phyloP scores from a whole-genome alignment of 1,140 invertebrate genomes.

The Megalonaias nervosa region DNA sequence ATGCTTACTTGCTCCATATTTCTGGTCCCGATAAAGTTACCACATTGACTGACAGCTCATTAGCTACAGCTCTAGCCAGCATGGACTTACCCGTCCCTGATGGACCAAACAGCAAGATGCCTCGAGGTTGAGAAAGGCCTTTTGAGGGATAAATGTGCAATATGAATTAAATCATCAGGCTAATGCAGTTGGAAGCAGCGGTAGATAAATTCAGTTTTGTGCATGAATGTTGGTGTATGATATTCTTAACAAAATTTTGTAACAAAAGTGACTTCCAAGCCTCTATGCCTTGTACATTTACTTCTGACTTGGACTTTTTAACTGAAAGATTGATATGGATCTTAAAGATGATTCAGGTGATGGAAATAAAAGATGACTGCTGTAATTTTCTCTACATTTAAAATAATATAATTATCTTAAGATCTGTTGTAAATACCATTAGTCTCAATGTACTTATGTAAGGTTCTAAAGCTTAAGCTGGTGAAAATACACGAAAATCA shows the following conservation, averaged over 20 bases:
- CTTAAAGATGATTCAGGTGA: too few species aligned
- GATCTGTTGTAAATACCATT: too few species aligned
- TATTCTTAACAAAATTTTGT: background rate
- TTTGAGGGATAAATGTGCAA: constrained; percentile 11
- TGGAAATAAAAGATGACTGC: too few species aligned
- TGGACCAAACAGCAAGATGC: constrained; percentile 94
- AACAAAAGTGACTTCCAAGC: background rate
- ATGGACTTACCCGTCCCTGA: constrained; percentile 98
- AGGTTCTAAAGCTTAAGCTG: too few species aligned
- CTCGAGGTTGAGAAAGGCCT: constrained; percentile 59
- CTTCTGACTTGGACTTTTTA: background rate
- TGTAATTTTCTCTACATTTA: too few species aligned
- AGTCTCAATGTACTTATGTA: too few species aligned
- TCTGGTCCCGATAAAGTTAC: constrained; percentile 42
- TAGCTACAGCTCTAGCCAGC: constrained; percentile 80
- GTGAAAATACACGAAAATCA: too few species aligned
- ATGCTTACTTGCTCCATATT: constrained; percentile 63
- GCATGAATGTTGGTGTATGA: background rate
- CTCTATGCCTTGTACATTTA: background rate
- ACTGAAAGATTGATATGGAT: too few species aligned
- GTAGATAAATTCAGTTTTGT: too few species aligned
- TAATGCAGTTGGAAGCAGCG: too few species aligned
- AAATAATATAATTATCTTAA: too few species aligned
- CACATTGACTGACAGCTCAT: constrained; percentile 40
- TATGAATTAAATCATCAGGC: background rate